Base-by-base conservation (phyloP, 2,888 invertebrate genomes). In the Phortica magna region DNA sequence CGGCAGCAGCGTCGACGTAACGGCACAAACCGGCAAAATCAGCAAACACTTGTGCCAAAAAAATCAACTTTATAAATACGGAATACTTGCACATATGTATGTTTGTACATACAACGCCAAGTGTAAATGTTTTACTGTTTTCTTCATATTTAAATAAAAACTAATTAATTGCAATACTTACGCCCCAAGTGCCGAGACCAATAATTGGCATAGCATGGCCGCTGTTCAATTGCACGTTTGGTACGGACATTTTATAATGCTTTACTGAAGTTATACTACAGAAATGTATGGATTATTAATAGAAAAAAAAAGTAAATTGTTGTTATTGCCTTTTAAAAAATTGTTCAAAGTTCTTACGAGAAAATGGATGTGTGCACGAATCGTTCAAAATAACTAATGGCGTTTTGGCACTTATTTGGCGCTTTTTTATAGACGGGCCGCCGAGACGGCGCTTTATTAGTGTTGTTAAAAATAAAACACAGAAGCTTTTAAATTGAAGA, bases 141-240 rank as follows among this genome's bases (percentile, higher is more conserved):
- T 61, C 19, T 22, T 48, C 9, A 14, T 48, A 31, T 31, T 61
- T 61, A 22, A 22, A 22, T 61, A 17, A 22, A 22, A 12, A 6
- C n/a, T 67, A 31, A 41, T 39, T 53, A 39, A 12, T 57, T 41
- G 19, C 22, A 19, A 19, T 74, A 93, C 92, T 92, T 93, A 95
- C 95, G 92, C 95, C 94, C 95, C 95, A 96, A 2, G 96, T 96
- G 17, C 96, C 96, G 19, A 96, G 92, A 1, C 96, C 96, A 1
- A 96, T 88, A 6, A 94, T 93, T 0, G 96, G 96, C 79, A 95
- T 93, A 79, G 93, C 92, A 42, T 89, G 77, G 0, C 94, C 95
- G 85, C 94, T 94, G 83, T 92, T 93, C 14, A 96, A 92, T 77
- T 93, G 93, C 0, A 95, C 89, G 75, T 84, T 91, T 7, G 94